Conservation (phyloP, 2,888 invertebrate genomes). For the Philopedon plagiatum region DNA sequence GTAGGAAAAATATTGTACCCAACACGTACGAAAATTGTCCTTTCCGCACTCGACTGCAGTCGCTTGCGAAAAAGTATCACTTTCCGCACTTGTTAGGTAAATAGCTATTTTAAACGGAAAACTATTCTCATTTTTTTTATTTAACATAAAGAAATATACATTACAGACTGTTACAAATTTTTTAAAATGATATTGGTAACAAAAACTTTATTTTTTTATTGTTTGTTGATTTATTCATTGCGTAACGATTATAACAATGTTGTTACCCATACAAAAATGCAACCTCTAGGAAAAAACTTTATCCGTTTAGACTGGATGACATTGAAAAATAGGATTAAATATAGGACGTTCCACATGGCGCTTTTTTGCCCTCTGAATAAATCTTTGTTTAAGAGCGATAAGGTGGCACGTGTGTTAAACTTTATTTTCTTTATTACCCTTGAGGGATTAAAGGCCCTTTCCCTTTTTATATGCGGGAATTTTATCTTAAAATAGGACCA, state of each 20-base stretch:
- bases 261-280: neutral
- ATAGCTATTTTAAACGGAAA: too few species aligned
- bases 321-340: constrained; percentile 14
- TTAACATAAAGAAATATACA: too few species aligned
- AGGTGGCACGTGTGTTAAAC: constrained; percentile 41
- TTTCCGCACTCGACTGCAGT: too few species aligned
- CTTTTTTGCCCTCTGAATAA: constrained; percentile 39
- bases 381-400: constrained; percentile 34
- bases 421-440: constrained; percentile 33
- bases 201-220: neutral
- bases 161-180: too few species aligned
- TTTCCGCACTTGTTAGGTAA: too few species aligned
- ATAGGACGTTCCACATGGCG: constrained; percentile 21
- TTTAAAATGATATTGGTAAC: too few species aligned
- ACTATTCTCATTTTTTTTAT: too few species aligned
- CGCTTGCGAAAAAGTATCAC: too few species aligned
- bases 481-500: neutral
- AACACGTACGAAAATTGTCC: too few species aligned
- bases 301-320: neutral
- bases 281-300: neutral
- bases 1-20: too few species aligned
- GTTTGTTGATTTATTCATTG: neutral
- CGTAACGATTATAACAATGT: neutral
- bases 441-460: constrained; percentile 14
- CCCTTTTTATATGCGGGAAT: constrained; percentile 2